These are phyloP conservation scores for Drosophila birchii DNA, from an alignment of 2,888 invertebrate species.

Conservation along the genomic window DNA sequence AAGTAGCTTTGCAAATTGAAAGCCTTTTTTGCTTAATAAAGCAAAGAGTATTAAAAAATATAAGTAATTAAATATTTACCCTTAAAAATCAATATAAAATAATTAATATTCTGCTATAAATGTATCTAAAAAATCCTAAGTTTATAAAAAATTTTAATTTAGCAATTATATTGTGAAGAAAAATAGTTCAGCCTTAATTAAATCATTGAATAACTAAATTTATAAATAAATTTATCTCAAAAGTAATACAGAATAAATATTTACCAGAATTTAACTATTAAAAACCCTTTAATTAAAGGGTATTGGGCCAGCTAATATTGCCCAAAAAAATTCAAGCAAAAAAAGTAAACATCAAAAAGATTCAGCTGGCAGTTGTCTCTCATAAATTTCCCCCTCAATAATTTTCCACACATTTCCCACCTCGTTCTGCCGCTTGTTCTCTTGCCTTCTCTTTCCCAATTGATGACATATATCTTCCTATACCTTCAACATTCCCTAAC, in stretches of 20 bases:
- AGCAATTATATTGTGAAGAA: too few species aligned
- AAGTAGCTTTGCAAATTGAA: too few species aligned
- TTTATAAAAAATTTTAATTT: too few species aligned
- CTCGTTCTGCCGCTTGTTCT: slow-evolving; percentile 1
- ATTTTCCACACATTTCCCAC: slow-evolving; percentile 25
- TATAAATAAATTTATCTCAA: not conserved
- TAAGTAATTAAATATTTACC: not conserved
- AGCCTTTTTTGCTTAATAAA: not conserved
- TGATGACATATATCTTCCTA: slow-evolving; percentile 62
- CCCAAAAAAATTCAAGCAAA: too few species aligned
- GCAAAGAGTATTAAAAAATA: not conserved
- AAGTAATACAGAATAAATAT: not conserved
- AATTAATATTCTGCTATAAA: not conserved
- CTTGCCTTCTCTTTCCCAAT: slow-evolving; percentile 39
- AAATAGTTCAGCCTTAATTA: too few species aligned
- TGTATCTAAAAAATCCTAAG: not conserved
- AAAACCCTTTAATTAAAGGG: slow-evolving; percentile 11
- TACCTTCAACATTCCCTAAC: slow-evolving; percentile 51
- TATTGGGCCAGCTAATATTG: slow-evolving; percentile 3
- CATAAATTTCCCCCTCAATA: slow-evolving; percentile 69
- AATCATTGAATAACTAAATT: not conserved
- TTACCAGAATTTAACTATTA: not conserved
- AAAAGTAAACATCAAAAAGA: slow-evolving; percentile 24
- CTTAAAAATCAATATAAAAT: not conserved
- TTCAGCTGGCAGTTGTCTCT: slow-evolving; percentile 67